phyloP scores from a whole-genome alignment of 2,888 invertebrate genomes.

The Pogonocherus hispidulus region DNA sequence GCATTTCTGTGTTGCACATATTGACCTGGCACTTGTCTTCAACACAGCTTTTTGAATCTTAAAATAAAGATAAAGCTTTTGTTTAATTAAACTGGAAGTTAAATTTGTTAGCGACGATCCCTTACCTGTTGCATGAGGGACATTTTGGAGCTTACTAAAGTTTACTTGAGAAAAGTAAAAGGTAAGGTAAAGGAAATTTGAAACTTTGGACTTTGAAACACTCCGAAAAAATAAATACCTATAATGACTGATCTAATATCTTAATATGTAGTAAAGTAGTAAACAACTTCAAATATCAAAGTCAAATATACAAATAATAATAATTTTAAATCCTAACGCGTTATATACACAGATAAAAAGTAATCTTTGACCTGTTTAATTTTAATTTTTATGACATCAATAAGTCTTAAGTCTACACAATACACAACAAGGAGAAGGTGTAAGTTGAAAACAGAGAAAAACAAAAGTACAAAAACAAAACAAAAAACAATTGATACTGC shows the following conservation, averaged over 20 bases:
- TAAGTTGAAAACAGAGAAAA: no score
- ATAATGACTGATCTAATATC: background rate
- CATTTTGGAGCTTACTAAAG: conserved; percentile 27
- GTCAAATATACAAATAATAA: no score
- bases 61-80: no score
- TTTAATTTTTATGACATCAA: no score
- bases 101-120: no score
- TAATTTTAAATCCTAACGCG: background rate
- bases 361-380: background rate
- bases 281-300: background rate
- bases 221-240: no score
- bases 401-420: no score
- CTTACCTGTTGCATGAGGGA: conserved; percentile 39
- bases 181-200: background rate
- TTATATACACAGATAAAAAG: background rate
- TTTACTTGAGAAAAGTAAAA: conserved; percentile 3
- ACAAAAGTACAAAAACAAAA: no score
- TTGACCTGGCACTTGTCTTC: conserved; percentile 37
- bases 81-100: conserved; percentile 1
- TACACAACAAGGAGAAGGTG: no score
- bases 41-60: conserved; percentile 44
- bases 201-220: conserved; percentile 19
- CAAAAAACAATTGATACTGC: no score
- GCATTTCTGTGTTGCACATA: conserved; percentile 40
- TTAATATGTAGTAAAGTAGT: background rate